Base-by-base conservation (phyloP, 92 coral and sea anemone species). In the Desmophyllum pertusum region DNA sequence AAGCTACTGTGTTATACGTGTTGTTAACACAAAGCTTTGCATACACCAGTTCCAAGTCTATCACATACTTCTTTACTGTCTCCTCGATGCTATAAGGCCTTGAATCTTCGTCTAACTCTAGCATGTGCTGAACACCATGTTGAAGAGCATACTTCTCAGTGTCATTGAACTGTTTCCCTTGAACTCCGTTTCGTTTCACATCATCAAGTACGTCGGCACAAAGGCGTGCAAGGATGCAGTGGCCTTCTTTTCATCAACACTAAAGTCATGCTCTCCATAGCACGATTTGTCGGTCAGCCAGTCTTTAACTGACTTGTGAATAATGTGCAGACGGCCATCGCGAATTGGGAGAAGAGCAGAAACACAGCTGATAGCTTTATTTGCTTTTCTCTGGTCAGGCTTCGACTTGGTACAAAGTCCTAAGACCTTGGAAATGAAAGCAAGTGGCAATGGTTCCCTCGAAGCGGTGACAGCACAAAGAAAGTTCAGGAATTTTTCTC, bases 291-390 rank as follows among this genome's bases (percentile, higher is more conserved):
- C 42, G 0, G 78, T 82, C 23, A 89, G 78, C 93, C 91, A 89
- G 29, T 89, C 93, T 6, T 71, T 84, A n/a, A 90, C 48, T 9
- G 93, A 90, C 75, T 90, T 90, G 59, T 90, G 93, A 64, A 86
- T 75, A 29, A 81, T 71, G 55, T 78, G 80, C 23, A 90, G 67
- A 10, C 71, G 39, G 73, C 75, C 93, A 23, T 82, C 27, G 35
- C 51, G 78, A 51, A 86, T 31, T 15, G 90, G 90, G 55, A 90
- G 68, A 39, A 90, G 81, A 13, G 77, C 15, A 6, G 93, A 90
- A 33, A 90, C 76, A 4, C 78, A 35, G 67, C 37, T 46, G 19
- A 76, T 81, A 23, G 84, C 65, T 75, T 73, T 73, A 7, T 42
- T 40, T n/a, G 23, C 41, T 41, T 57, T 64, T 50, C 79, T 40